phyloP scores from a whole-genome alignment of 1,140 invertebrate species.

The Steinernema feltiae region DNA sequence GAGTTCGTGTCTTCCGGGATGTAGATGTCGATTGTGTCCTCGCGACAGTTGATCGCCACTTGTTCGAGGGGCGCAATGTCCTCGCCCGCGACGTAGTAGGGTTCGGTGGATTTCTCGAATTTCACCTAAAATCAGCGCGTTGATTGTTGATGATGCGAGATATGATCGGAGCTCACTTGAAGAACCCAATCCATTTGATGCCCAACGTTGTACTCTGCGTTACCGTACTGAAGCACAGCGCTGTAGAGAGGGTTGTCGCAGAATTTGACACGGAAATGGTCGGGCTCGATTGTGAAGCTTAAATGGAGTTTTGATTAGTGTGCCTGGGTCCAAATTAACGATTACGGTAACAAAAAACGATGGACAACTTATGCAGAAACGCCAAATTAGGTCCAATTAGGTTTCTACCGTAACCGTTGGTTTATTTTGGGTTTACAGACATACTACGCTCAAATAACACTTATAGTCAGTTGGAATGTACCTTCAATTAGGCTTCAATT shows the following conservation, averaged over 20 bases:
- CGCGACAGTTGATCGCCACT: background rate
- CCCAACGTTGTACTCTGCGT: background rate
- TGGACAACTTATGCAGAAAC: too few relatives aligned
- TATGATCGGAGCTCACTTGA: background rate
- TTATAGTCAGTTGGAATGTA: too few relatives aligned
- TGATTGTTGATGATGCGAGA: background rate
- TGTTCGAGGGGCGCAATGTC: background rate
- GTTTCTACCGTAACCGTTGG: too few relatives aligned
- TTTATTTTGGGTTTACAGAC: too few relatives aligned
- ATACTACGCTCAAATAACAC: too few relatives aligned
- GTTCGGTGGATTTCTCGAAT: background rate
- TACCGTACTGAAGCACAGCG: background rate
- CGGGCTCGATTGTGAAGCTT: background rate
- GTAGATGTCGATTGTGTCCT: conserved; percentile 1
- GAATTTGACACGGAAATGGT: background rate
- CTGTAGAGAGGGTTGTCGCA: background rate
- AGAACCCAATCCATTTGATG: background rate
- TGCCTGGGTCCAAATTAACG: too few relatives aligned
- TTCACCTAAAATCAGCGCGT: background rate
- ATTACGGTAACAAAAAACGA: too few relatives aligned
- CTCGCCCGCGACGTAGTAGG: background rate
- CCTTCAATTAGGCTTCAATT: too few relatives aligned
- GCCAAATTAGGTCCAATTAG: too few relatives aligned
- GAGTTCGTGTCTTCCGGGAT: conserved; percentile 1
- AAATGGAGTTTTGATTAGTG: too few relatives aligned